Evolutionary conservation across 2,888 invertebrate species (phyloP), one percentile per base, ranked within the genome.

Genomic region (Zelleria hepariella): DNA sequence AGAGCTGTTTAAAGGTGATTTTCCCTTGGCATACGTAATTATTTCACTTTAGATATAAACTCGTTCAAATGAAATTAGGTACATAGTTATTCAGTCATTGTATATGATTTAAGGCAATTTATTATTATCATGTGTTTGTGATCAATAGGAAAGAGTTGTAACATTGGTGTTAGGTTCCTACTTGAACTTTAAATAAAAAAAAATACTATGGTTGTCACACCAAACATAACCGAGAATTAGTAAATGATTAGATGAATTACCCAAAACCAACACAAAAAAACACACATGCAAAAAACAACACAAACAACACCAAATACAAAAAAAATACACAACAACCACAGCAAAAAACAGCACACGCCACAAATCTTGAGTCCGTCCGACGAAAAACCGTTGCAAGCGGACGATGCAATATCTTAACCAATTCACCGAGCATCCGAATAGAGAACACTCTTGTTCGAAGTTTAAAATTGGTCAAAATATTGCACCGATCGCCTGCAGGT

Each of bases 321-420:
- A 62, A 60, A 61, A 66, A 27, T 66, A 61, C 59, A 62, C 32
- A 61, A 56, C 62, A 58, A 62, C 62, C 56, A 60, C 57, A 58
- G 56, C 61, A 59, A 57, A 63, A 60, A 64, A 54, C 62, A 61
- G 58, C 61, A 53, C 60, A 57, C n/a, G 59, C 47, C 18, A 59
- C 24, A 61, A 57, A 59, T 57, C 59, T 49, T 58, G 58, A 55
- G 69, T 71, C 73, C 71, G 48, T 10, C 27, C 78, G 82, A 21
- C 62, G 86, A 69, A 66, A 68, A 70, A 78, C 83, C 86, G 69
- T 58, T 58, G 62, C 77, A 77, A 84, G 83, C 82, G 69, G 75
- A 81, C 86, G 88, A 88, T 88, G 88, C 88, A 88, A 88, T 88
- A 88, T 87, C 87, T 88, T 88, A 88, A 88, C 88, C 88, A 88